Conservation (phyloP, 2,888 invertebrate genomes). For the Drosophila recens region DNA sequence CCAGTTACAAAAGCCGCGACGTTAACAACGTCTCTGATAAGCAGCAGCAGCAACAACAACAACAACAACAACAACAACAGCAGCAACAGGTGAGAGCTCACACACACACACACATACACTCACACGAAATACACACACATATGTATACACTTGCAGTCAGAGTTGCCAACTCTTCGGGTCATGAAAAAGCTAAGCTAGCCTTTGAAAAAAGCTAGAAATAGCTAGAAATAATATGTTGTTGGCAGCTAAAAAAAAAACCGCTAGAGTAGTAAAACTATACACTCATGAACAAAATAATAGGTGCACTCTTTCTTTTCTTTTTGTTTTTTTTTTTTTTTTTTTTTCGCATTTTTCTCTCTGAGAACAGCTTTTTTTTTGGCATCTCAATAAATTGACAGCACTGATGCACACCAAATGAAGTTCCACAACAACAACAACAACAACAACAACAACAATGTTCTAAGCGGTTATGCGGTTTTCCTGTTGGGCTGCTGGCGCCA, state of each 20-base stretch:
- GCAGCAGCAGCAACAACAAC: slow-evolving; percentile 27
- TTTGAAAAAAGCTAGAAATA: too few species aligned
- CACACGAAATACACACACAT: background rate
- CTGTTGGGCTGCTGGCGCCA: slow-evolving; percentile 59
- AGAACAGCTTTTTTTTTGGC: background rate
- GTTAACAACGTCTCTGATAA: slow-evolving; percentile 59
- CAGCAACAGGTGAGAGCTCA: slow-evolving; percentile 59
- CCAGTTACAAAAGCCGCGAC: slow-evolving; percentile 65
- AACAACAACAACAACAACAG: slow-evolving; percentile 40
- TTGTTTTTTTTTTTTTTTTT: too few species aligned
- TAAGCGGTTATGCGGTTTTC: slow-evolving; percentile 63
- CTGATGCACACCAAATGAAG: slow-evolving; percentile 15
- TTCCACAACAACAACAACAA: slow-evolving; percentile 19
- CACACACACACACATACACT: slow-evolving; percentile 5
- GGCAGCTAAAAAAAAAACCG: too few species aligned
- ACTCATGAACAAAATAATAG: too few species aligned
- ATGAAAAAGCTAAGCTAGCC: too few species aligned
- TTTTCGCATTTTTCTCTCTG: too few species aligned
- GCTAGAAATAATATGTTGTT: too few species aligned
- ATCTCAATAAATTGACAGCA: background rate
- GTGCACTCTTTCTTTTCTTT: too few species aligned
- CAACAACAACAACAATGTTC: slow-evolving; percentile 11
- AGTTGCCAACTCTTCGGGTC: background rate
- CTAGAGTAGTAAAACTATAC: too few species aligned
- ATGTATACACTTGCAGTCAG: background rate